Percentiles rank a stretch among this genome's conserved stretches.
phyloP scores from a whole-genome alignment of 2,888 invertebrate genomes.

The Callimorpha dominula region DNA sequence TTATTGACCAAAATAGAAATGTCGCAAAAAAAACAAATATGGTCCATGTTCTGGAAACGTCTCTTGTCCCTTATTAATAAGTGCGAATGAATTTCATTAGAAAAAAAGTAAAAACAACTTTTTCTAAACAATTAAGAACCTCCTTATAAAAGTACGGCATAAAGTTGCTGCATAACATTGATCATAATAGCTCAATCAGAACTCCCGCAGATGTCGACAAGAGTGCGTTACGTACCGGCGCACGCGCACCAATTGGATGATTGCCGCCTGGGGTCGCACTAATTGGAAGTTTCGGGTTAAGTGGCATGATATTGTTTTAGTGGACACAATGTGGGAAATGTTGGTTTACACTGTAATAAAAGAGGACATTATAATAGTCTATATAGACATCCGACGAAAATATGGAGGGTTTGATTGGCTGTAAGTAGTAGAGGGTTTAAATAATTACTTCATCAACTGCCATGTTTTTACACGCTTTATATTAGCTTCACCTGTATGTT shows the following conservation, averaged over 20 bases:
- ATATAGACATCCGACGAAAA: not conserved
- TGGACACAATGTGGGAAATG: slow-evolving; percentile 31
- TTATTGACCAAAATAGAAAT: too few relatives aligned
- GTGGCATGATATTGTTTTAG: slow-evolving; percentile 35
- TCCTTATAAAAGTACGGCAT: not conserved
- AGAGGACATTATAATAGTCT: not conserved
- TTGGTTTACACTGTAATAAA: not conserved
- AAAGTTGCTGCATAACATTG: slow-evolving; percentile 24
- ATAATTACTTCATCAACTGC: not conserved
- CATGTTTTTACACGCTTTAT: too few relatives aligned
- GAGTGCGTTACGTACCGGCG: slow-evolving; percentile 48
- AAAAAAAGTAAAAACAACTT: not conserved
- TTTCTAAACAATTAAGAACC: not conserved
- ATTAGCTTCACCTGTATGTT: too few relatives aligned
- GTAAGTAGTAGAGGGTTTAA: not conserved
- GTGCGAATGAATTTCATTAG: too few relatives aligned
- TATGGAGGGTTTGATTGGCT: not conserved
- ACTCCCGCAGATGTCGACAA: slow-evolving; percentile 21
- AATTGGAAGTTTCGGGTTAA: slow-evolving; percentile 55
- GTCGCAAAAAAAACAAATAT: too few relatives aligned
- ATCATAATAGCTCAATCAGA: slow-evolving; percentile 44
- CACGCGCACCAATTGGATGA: slow-evolving; percentile 61
- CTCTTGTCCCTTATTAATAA: too few relatives aligned
- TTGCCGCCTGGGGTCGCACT: slow-evolving; percentile 54
- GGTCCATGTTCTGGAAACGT: too few relatives aligned